phyloP scores from a whole-genome alignment of 2,888 invertebrate species.

The Diaperis boleti region DNA sequence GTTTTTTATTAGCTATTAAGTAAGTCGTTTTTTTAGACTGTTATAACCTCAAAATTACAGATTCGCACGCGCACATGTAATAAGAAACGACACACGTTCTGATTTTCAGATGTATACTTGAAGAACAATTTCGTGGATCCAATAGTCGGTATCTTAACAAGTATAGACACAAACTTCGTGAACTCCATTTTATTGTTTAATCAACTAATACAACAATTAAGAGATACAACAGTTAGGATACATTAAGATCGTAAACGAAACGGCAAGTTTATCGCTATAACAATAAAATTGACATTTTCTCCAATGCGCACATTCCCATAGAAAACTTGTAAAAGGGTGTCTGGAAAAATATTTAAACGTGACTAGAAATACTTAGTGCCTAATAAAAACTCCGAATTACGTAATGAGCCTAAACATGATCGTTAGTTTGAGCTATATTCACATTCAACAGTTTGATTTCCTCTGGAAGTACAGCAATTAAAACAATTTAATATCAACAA shows the following conservation, averaged over 20 bases:
- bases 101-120: too few species aligned
- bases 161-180: too few species aligned
- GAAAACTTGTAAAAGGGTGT: conserved; percentile 18
- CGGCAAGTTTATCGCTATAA: conserved; percentile 23
- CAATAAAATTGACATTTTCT: conserved; percentile 24
- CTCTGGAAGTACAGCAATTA: conserved; percentile 4
- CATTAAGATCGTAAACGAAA: conserved; percentile 13
- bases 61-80: too few species aligned
- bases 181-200: too few species aligned
- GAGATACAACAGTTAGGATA: conserved; percentile 31
- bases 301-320: neutral
- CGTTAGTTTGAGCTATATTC: conserved; percentile 16
- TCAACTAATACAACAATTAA: conserved; percentile 36
- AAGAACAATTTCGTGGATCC: too few species aligned
- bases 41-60: too few species aligned
- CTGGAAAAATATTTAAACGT: conserved; percentile 20
- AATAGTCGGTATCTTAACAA: too few species aligned
- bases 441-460: conserved; percentile 10
- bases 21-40: too few species aligned
- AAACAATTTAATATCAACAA: conserved; percentile 29
- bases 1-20: too few species aligned
- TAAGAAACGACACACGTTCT: too few species aligned
- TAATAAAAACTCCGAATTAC: conserved; percentile 10
- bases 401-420: conserved; percentile 20
- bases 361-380: conserved; percentile 35